These are phyloP conservation scores for Taenaris catops DNA, from an alignment of 2,888 invertebrate species.

Conservation along the genomic window DNA sequence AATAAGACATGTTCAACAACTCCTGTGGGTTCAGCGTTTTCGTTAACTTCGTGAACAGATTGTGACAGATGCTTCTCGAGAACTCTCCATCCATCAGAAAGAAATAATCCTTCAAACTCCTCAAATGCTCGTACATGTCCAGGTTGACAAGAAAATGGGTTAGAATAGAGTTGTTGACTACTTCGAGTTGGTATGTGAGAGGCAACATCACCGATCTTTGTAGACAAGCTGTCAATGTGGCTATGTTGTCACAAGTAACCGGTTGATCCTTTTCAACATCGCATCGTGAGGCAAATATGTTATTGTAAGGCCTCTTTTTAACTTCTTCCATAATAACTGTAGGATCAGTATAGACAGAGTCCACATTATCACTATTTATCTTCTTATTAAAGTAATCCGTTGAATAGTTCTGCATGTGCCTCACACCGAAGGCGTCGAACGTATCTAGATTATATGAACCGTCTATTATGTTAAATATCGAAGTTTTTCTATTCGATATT, in stretches of 20 bases:
- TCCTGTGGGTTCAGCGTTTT: conserved; percentile 83
- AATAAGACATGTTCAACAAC: too few species aligned
- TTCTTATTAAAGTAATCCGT: conserved; percentile 46
- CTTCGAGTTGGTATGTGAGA: conserved; percentile 82
- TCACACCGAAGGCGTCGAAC: conserved; percentile 68
- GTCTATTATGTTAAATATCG: conserved; percentile 67
- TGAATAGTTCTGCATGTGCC: conserved; percentile 39
- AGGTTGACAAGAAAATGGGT: conserved; percentile 84
- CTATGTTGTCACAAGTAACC: conserved; percentile 58
- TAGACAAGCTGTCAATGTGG: conserved; percentile 78
- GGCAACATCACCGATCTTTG: conserved; percentile 85
- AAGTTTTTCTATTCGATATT: conserved; percentile 31
- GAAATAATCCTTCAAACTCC: conserved; percentile 87
- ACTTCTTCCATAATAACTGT: conserved; percentile 59
- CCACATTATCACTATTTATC: conserved; percentile 30
- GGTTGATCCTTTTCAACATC: conserved; percentile 38
- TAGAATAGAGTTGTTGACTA: conserved; percentile 86
- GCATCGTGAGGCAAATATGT: conserved; percentile 55
- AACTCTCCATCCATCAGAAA: conserved; percentile 91
- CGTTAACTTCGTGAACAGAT: conserved; percentile 83
- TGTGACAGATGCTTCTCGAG: conserved; percentile 84
- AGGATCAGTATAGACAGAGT: conserved; percentile 54
- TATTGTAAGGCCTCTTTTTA: conserved; percentile 57
- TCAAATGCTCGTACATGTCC: conserved; percentile 85
- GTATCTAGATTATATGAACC: conserved; percentile 64